Evolutionary conservation across 2,797 vertebrate genomes (phyloP).

Genomic region (Rhynchonycteris naso): DNA sequence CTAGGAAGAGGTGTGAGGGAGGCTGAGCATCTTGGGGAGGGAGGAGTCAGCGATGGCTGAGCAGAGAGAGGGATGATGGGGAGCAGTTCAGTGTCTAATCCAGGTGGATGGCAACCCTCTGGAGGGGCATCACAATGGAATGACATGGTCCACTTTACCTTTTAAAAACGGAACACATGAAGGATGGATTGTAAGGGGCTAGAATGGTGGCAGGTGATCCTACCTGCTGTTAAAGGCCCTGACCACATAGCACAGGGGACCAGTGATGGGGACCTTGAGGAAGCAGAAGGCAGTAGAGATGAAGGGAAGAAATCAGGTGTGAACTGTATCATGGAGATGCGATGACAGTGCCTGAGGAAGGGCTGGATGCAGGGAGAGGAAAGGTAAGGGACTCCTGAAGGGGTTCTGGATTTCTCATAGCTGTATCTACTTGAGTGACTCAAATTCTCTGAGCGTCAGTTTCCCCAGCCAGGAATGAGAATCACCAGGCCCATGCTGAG

Average conservation of each 20-base stretch:
- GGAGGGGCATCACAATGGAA: neutral
- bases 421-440: neutral
- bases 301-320: neutral
- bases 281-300: neutral
- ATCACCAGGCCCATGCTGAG: neutral
- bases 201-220: neutral
- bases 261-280: neutral
- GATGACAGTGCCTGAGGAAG: neutral
- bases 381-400: neutral
- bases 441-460: neutral
- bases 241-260: neutral
- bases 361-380: neutral
- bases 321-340: fast-evolving
- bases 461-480: neutral
- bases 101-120: neutral
- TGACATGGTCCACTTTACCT: neutral
- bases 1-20: neutral
- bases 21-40: neutral
- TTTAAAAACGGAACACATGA: neutral
- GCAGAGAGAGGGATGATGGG: neutral
- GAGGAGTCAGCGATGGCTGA: neutral
- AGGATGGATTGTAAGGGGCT: neutral
- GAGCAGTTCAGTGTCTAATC: neutral
- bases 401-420: neutral
- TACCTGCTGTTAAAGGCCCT: neutral